Conservation (phyloP, 2,113 vertebrate species). For the Polypterus bichir region DNA sequence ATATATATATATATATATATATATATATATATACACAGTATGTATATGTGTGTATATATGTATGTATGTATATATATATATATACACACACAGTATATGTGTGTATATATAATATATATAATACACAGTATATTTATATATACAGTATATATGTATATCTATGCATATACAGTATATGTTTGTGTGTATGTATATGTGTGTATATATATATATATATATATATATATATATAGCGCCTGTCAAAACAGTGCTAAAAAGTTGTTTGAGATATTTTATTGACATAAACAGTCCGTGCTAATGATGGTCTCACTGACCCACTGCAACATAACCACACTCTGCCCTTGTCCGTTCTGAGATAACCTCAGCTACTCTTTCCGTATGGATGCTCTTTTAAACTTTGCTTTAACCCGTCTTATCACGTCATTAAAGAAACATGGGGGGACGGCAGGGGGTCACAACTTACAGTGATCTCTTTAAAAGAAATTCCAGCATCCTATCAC, state of each 20-base stretch:
- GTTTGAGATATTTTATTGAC: slow-evolving; percentile 48
- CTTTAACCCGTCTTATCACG: slow-evolving; percentile 51
- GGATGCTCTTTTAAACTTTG: slow-evolving; percentile 57
- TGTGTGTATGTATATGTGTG: too few relatives aligned
- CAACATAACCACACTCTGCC: slow-evolving; percentile 50
- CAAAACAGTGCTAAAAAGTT: slow-evolving; percentile 66
- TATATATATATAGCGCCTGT: slow-evolving; percentile 49
- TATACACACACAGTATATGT: too few relatives aligned
- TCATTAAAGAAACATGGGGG: slow-evolving; percentile 51
- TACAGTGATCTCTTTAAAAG: slow-evolving; percentile 56
- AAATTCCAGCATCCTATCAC: slow-evolving; percentile 85
- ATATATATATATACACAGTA: too few relatives aligned
- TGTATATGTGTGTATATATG: too few relatives aligned
- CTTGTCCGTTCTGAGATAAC: slow-evolving; percentile 57
- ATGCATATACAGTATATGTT: too few relatives aligned
- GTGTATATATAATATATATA: too few relatives aligned
- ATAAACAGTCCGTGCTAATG: slow-evolving; percentile 56
- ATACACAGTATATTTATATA: too few relatives aligned
- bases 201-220: too few relatives aligned
- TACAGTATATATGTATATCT: too few relatives aligned
- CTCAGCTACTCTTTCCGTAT: slow-evolving; percentile 56
- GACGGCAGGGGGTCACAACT: slow-evolving; percentile 45
- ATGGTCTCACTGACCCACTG: slow-evolving; percentile 55
- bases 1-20: too few relatives aligned
- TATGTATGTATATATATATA: too few relatives aligned